Base-by-base conservation (phyloP, 2,113 vertebrate genomes). In the Columba livia region DNA sequence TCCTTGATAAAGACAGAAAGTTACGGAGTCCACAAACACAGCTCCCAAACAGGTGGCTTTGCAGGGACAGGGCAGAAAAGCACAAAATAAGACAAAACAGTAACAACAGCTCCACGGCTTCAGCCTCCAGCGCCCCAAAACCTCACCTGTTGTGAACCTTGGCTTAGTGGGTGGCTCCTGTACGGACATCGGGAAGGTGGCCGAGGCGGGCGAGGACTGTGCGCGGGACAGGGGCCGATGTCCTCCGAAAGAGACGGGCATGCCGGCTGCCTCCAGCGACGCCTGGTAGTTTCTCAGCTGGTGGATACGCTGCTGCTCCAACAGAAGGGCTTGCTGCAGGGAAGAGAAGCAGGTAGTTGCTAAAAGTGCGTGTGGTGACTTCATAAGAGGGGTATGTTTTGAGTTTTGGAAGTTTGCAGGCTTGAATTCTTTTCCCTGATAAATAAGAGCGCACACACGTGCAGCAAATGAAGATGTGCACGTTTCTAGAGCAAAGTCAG, bases 201-300 rank as follows among this genome's bases (percentile, higher is more conserved):
- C 98, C 0, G 99, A 99, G 10, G 99, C 99, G 0, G 99, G 99
- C 2, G 99, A 99, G 9, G 99, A 99, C 97, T 99, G 99, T 1
- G 99, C 99, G 56, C 99, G 98, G 73, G 99, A 99, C 54, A 99
- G 98, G 31, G 99, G 99, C 11, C 99, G 98, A 90, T 99, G 99
- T 8, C 98, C 97, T 4, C 98, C 97, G 0, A 99, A 98, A 57
- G 97, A 99, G 74, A 99, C 98, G 0, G 99, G 98, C 88, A 99
- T 97, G 31, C 99, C 99, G 0, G 99, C 99, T 0, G 99, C 99
- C 96, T 99, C 99, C 98, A 99, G 98, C 1, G 99, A 99, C 0
- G 99, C 99, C 95, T 99, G 99, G 97, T 99, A 99, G 97, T 98
- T 99, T 96, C 99, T 98, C 97, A 99, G 97, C 97, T 99, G 99